phyloP scores from a whole-genome alignment of 2,113 vertebrate genomes.

The Periophthalmodon schlosseri region DNA sequence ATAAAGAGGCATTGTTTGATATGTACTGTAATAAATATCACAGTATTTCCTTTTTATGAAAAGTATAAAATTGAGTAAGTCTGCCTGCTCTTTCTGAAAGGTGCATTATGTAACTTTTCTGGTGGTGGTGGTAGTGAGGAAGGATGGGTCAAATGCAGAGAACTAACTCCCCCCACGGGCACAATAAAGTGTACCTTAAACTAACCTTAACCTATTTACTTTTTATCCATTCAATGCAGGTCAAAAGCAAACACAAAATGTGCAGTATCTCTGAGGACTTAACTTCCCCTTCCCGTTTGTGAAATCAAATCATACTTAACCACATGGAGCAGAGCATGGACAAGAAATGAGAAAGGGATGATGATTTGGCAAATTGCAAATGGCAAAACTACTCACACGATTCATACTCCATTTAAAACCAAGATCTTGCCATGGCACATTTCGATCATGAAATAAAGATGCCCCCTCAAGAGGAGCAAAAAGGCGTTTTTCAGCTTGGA shows the following conservation, averaged over 20 bases:
- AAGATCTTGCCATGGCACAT: background rate
- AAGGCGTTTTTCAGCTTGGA: conserved; percentile 31
- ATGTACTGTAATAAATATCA: background rate
- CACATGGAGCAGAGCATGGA: background rate
- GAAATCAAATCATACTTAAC: background rate
- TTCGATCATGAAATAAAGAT: background rate
- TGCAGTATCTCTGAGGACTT: conserved; percentile 13
- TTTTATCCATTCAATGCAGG: conserved; percentile 16
- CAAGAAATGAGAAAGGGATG: background rate
- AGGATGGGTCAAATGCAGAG: too few relatives aligned
- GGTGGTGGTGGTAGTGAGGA: too few relatives aligned
- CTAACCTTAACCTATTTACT: too few relatives aligned
- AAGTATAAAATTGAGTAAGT: too few relatives aligned
- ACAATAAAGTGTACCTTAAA: too few relatives aligned
- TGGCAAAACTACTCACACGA: background rate
- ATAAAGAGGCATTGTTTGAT: background rate
- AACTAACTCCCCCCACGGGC: too few relatives aligned
- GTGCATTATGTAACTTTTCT: too few relatives aligned
- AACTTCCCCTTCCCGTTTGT: background rate
- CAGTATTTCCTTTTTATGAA: background rate
- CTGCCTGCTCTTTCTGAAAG: background rate
- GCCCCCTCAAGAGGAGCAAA: conserved; percentile 8
- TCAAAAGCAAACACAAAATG: conserved; percentile 23
- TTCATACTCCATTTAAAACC: background rate
- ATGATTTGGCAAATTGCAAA: background rate